Evolutionary conservation across 2,113 vertebrate genomes (phyloP).

Genomic region (Thamnophis sirtalis): DNA sequence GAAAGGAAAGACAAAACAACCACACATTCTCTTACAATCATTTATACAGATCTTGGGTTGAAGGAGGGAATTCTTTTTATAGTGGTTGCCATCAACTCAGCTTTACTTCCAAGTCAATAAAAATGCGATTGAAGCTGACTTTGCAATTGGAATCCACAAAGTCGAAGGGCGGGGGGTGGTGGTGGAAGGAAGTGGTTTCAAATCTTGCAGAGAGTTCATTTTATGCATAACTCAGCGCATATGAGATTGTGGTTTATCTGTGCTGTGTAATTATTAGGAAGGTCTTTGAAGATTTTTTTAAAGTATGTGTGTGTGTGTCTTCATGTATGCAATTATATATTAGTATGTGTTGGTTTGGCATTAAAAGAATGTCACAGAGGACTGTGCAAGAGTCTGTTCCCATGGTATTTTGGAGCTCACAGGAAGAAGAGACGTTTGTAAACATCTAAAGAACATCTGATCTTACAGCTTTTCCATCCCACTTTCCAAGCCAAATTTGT

Average conservation of each 20-base stretch:
- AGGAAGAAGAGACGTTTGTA: slow-evolving; percentile 52
- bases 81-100: slow-evolving; percentile 8
- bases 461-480: slow-evolving; percentile 55
- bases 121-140: slow-evolving; percentile 28
- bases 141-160: slow-evolving; percentile 44
- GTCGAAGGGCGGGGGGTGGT: neutral
- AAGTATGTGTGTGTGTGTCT: neutral
- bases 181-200: slow-evolving; percentile 55
- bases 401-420: slow-evolving; percentile 45
- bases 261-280: slow-evolving; percentile 53
- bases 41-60: neutral
- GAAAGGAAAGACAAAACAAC: slow-evolving; percentile 11
- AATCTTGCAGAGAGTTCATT: slow-evolving; percentile 47
- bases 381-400: slow-evolving; percentile 40
- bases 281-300: slow-evolving; percentile 36
- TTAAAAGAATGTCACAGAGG: slow-evolving; percentile 24
- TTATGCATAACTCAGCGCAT: slow-evolving; percentile 39
- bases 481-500: slow-evolving; percentile 59
- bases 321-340: neutral
- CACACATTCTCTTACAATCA: slow-evolving; percentile 19
- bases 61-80: slow-evolving; percentile 14
- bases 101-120: slow-evolving; percentile 39
- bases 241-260: slow-evolving; percentile 48
- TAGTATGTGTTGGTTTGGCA: slow-evolving; percentile 5
- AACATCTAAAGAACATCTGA: slow-evolving; percentile 49